Evolutionary conservation across 2,113 vertebrate genomes (phyloP).

Genomic region (Chloropsis cyanopogon): DNA sequence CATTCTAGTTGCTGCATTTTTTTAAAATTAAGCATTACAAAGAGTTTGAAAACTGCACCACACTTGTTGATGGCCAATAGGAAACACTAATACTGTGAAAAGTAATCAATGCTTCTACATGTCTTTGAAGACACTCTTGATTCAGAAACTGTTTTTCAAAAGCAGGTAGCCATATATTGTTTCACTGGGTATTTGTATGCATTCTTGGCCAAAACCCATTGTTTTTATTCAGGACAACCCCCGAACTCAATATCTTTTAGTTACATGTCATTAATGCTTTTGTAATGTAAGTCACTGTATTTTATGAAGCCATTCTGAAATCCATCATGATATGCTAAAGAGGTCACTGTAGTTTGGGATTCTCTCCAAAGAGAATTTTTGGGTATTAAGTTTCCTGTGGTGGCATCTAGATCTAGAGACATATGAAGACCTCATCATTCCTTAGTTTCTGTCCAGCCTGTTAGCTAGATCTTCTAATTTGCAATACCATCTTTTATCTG

Average conservation of each 20-base stretch:
- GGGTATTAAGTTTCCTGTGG: background rate
- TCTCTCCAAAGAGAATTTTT: background rate
- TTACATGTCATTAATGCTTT: background rate
- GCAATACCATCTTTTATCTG: background rate
- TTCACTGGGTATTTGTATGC: background rate
- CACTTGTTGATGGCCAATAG: background rate
- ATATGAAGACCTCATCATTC: background rate
- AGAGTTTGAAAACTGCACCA: background rate
- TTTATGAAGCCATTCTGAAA: background rate
- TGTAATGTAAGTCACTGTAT: background rate
- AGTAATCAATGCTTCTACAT: background rate
- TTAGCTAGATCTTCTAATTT: background rate
- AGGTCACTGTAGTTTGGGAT: background rate
- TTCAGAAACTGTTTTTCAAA: background rate
- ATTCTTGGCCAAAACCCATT: background rate
- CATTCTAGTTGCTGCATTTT: background rate
- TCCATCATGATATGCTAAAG: background rate
- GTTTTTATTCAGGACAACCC: background rate
- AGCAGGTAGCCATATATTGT: background rate
- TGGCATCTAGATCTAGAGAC: background rate
- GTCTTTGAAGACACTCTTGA: background rate
- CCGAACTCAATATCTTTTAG: background rate
- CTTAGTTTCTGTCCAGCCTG: background rate
- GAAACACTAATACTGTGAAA: background rate
- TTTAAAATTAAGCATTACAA: background rate